Base-by-base conservation (phyloP, 2,888 invertebrate species). In the Pandemis cinnamomeana region DNA sequence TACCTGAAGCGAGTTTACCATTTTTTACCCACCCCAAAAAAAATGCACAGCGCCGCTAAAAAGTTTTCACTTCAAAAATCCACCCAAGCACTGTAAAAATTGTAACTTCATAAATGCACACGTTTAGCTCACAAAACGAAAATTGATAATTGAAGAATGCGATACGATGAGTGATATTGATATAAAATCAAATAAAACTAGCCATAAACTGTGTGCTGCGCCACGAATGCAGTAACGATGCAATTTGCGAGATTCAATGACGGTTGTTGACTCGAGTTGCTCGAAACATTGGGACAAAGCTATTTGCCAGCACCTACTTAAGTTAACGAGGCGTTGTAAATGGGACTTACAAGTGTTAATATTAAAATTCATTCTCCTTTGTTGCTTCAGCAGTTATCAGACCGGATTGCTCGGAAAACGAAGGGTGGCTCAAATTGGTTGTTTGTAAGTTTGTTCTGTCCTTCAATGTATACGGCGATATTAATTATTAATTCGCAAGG, bases 161-260 rank as follows among this genome's bases (percentile, higher is more conserved):
- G 7, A n/a, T 51, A 1, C 51, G n/a, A 11, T n/a, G n/a, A 15
- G 58, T 58, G 15, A 27, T 58, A 20, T 58, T 2, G 46, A 11
- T 46, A 46, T 11, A 8, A 58, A 15, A 44, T 6, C 3, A 44
- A 1, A 20, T 15, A 42, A 42, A 13, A 55, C 67, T 42, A 15
- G 11, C 42, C 10, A 20, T 44, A 71, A 73, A 42, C 70, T 69
- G 64, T 70, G 64, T 66, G 41, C 73, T 61, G 58, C 36, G 41
- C 41, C 69, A 58, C 53, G 44, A 69, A 73, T 66, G 73, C 70
- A 69, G 71, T 78, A 78, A 78, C 76, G 77, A 77, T 76, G 78
- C 78, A 78, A 78, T 77, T 78, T 77, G 77, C 71, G 64, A 67
- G 53, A 75, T 77, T 75, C 77, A 78, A 78, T 78, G 75, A 76